Base-by-base conservation (phyloP, 1,140 invertebrate genomes). In the Drosophila aff. region DNA sequence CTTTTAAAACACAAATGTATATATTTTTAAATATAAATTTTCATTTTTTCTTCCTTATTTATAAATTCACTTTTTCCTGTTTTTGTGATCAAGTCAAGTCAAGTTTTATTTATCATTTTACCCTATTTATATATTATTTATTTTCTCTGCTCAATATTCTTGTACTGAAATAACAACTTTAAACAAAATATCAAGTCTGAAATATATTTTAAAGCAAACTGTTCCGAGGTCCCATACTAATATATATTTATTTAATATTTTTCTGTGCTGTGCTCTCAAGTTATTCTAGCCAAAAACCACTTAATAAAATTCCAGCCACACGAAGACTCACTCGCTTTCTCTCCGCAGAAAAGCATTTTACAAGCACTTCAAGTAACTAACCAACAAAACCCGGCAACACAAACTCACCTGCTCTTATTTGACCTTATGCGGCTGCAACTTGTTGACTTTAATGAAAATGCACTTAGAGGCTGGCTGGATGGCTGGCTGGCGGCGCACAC, bases 361-460 rank as follows among this genome's bases (percentile, higher is more conserved):
- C 69, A 63, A 77, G 69, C 82, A 85, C 81, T 85, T 67, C 40
- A 73, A 36, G 46, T 61, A 71, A 73, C 53, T 60, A 21, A 44
- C 23, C 13, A 49, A 57, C 53, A 61, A 71, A 38, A 73, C 28
- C 46, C 47, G 44, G 43, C 26, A 74, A 61, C 71, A 67, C 36
- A 65, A 65, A 83, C 84, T 89, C 60, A 89, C 84, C 84, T 90
- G 81, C 52, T 84, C 61, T 53, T 67, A 38, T 68, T 67, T 66
- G 65, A 68, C 64, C 72, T 79, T 74, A 78, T 71, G 61, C 46
- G 46, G 81, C 85, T 63, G 78, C 84, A 89, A 90, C 84, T 89
- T 89, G 84, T 89, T 89, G 84, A 89, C 84, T 89, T 89, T 89
- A 89, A 89, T 89, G 68, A 90, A 83, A 89, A 72, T 81, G 74